phyloP scores from a whole-genome alignment of 2,888 invertebrate species.

The Nesidiocoris tenuis region DNA sequence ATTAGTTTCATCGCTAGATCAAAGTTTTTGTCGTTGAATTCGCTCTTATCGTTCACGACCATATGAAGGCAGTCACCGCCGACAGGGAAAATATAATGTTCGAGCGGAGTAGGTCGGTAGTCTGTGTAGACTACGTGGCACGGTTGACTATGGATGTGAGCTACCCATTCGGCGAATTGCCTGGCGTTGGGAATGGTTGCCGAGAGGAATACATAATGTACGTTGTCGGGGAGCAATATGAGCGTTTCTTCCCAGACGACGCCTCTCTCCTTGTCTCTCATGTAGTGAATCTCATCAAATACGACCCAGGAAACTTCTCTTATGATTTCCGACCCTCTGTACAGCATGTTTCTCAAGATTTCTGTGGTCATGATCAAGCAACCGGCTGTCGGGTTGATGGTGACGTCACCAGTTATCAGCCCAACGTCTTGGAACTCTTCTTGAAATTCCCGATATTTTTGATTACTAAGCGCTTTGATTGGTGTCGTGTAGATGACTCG shows the following conservation, averaged over 20 bases:
- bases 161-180: conserved; percentile 94
- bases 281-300: conserved; percentile 99
- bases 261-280: conserved; percentile 98
- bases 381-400: conserved; percentile 96
- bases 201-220: conserved; percentile 97
- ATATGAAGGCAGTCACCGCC: conserved; percentile 96
- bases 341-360: conserved; percentile 98
- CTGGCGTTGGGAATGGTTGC: conserved; percentile 99
- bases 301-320: conserved; percentile 99
- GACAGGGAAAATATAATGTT: conserved; percentile 96
- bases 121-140: conserved; percentile 99
- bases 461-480: conserved; percentile 98
- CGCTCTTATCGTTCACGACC: conserved; percentile 62
- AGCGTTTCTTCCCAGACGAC: conserved; percentile 99
- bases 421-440: conserved; percentile 99
- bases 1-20: conserved; percentile 94
- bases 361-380: conserved; percentile 99
- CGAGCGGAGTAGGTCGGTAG: conserved; percentile 93
- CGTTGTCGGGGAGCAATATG: conserved; percentile 94
- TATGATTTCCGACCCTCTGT: conserved; percentile 97
- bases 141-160: conserved; percentile 90
- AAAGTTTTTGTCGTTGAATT: conserved; percentile 96
- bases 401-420: conserved; percentile 97
- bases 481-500: conserved; percentile 99
- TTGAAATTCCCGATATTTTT: conserved; percentile 96